These are phyloP conservation scores for Helicoverpa zea DNA, from an alignment of 1,140 invertebrate genomes.

Conservation along the genomic window DNA sequence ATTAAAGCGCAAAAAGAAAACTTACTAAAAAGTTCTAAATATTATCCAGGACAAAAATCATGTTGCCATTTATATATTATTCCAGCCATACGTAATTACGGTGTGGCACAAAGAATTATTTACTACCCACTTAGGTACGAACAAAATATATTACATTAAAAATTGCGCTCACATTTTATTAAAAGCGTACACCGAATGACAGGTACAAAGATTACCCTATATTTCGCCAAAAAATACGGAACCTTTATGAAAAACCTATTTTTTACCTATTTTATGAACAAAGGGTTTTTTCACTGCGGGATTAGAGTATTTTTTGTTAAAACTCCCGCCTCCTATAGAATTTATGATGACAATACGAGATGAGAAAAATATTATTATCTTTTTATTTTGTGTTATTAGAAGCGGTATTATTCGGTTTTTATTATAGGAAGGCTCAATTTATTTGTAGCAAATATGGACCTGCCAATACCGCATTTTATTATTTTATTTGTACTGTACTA, in stretches of 20 bases:
- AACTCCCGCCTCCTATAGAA: slow-evolving; percentile 24
- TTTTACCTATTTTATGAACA: slow-evolving; percentile 42
- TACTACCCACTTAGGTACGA: background rate
- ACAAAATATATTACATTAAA: slow-evolving; percentile 21
- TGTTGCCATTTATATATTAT: background rate
- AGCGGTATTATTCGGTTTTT: slow-evolving; percentile 21
- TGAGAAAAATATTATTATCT: slow-evolving; percentile 40
- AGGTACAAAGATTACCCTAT: slow-evolving; percentile 27
- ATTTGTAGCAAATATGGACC: slow-evolving; percentile 1
- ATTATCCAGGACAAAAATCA: background rate
- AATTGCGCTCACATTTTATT: slow-evolving; percentile 26
- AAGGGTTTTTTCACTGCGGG: slow-evolving; percentile 27
- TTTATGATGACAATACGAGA: slow-evolving; percentile 44
- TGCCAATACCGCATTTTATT: too few relatives aligned
- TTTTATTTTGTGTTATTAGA: slow-evolving; percentile 41
- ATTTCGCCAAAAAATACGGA: slow-evolving; percentile 37
- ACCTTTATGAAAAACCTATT: slow-evolving; percentile 41
- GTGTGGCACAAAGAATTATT: background rate
- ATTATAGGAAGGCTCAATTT: slow-evolving; percentile 2
- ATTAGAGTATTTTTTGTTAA: slow-evolving; percentile 46
- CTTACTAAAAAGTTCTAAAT: too few relatives aligned
- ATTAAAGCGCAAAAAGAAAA: too few relatives aligned
- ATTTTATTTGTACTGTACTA: too few relatives aligned
- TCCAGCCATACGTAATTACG: background rate
- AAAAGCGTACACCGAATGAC: slow-evolving; percentile 11